Evolutionary conservation across 2,888 invertebrate species (phyloP).

Genomic region (Drosophila koepferae): DNA sequence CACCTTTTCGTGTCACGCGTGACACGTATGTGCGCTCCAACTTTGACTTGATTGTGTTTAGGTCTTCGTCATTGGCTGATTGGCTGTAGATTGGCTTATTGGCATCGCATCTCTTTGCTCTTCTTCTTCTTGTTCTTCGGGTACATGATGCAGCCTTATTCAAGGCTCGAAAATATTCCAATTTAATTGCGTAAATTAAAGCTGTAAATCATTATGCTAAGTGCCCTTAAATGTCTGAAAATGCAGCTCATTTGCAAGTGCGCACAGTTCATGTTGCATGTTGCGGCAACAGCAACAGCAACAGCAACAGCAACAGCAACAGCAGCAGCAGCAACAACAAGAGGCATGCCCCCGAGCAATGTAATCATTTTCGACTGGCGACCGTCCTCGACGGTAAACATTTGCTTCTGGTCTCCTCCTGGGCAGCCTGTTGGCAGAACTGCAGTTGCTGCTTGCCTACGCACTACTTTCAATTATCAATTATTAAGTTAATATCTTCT

Average conservation of each 20-base stretch:
- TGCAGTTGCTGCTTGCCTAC: conserved; percentile 17
- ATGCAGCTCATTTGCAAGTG: conserved; percentile 82
- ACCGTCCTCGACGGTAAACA: conserved; percentile 12
- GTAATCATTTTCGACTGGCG: conserved; percentile 71
- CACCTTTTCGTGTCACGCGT: conserved; percentile 5
- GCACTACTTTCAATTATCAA: conserved; percentile 77
- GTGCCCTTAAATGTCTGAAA: conserved; percentile 83
- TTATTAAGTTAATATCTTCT: conserved; percentile 80
- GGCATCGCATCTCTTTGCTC: neutral
- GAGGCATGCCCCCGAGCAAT: conserved; percentile 62
- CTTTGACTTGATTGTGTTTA: conserved; percentile 18
- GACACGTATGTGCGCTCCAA: conserved; percentile 1
- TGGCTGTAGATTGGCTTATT: conserved; percentile 2
- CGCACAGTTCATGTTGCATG: conserved; percentile 28
- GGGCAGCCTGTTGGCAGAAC: conserved; percentile 35
- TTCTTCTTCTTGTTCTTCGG: neutral
- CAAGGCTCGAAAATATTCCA: conserved; percentile 62
- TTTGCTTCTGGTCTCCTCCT: conserved; percentile 20
- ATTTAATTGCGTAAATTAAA: conserved; percentile 84
- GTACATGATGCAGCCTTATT: neutral
- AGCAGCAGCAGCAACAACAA: conserved; percentile 50
- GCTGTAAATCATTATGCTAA: conserved; percentile 84
- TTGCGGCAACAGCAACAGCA: conserved; percentile 7
- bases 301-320: conserved; percentile 21
- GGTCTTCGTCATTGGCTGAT: conserved; percentile 32